These are phyloP conservation scores for Chlorospingus semifuscus DNA, from an alignment of 2,797 vertebrate genomes.

Conservation along the genomic window DNA sequence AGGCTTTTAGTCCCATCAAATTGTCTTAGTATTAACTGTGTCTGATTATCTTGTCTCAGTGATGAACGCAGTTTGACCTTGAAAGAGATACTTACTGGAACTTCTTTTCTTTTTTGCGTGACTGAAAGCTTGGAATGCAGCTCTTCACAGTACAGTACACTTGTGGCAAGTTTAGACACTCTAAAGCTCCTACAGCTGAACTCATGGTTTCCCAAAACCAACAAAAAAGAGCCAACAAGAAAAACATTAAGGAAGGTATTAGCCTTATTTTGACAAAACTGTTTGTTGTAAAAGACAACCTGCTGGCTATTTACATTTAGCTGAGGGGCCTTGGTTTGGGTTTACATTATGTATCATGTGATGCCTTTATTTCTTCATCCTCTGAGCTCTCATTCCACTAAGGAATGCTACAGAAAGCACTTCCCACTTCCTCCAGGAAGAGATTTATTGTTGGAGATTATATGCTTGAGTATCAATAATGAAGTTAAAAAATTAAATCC, in stretches of 20 bases:
- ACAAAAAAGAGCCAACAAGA: background rate
- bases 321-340: background rate
- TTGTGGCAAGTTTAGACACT: slow-evolving; percentile 40
- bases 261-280: slow-evolving; percentile 37
- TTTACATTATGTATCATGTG: background rate
- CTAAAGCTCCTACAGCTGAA: background rate
- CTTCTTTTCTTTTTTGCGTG: background rate
- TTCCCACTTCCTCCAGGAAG: background rate
- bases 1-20: background rate
- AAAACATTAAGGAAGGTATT: background rate
- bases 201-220: slow-evolving; percentile 15
- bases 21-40: background rate
- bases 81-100: slow-evolving; percentile 35
- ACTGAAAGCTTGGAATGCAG: slow-evolving; percentile 23
- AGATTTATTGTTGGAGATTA: background rate
- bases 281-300: background rate
- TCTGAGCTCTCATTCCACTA: background rate
- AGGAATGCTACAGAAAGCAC: background rate
- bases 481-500: background rate
- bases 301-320: background rate
- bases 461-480: background rate
- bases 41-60: background rate
- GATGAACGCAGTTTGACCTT: slow-evolving; percentile 42
- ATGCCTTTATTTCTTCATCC: background rate
- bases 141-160: slow-evolving; percentile 2